These are phyloP conservation scores for Ibycter americanus DNA, from an alignment of 2,797 vertebrate species.

Conservation along the genomic window DNA sequence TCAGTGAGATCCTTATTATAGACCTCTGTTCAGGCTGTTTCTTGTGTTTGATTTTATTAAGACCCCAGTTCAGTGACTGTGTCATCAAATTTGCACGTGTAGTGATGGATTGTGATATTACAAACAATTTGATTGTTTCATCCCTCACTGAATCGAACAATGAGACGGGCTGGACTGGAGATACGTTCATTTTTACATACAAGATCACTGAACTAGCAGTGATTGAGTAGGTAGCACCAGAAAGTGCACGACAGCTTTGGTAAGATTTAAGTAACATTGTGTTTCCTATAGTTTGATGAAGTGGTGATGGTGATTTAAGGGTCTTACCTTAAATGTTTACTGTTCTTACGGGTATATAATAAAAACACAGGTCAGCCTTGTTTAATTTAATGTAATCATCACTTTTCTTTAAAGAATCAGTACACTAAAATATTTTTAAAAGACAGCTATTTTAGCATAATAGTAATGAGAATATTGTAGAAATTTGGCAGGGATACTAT, in stretches of 20 bases:
- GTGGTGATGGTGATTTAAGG: neutral
- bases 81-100: neutral
- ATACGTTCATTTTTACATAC: neutral
- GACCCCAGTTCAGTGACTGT: neutral
- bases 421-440: neutral
- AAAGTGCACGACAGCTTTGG: neutral
- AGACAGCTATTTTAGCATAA: neutral
- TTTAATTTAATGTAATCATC: neutral
- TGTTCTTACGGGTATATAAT: neutral
- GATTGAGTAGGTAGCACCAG: neutral
- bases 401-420: neutral
- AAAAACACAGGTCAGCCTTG: neutral
- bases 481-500: neutral
- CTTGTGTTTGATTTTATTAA: neutral
- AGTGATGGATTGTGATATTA: slow-evolving; percentile 17
- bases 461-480: neutral
- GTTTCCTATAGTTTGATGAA: neutral
- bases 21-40: neutral
- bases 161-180: neutral
- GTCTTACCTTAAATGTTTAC: neutral
- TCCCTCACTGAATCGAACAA: neutral
- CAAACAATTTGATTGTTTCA: neutral
- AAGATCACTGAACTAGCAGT: slow-evolving; percentile 1
- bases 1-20: neutral
- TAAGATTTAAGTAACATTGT: neutral